Base-by-base conservation (phyloP, 2,888 invertebrate genomes). In the Machimus rusticus region DNA sequence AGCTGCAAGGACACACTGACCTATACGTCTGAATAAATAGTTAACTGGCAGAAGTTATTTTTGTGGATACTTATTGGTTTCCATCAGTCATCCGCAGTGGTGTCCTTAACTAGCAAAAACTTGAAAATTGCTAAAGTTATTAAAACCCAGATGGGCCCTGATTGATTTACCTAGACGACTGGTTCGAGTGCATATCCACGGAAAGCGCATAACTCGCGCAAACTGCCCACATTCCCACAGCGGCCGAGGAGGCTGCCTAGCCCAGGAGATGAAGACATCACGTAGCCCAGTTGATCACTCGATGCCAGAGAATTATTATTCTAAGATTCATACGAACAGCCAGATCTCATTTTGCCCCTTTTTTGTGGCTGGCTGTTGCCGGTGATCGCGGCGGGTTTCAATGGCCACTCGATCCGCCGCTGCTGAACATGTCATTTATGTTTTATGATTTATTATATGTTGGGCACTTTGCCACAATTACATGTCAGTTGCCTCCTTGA, bases 391-490 rank as follows among this genome's bases (percentile, higher is more conserved):
- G 74, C 43, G n/a, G 74, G 85, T 85, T 85, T 85, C 85, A 74
- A 85, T 85, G 74, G 46, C 85, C 85, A 85, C 85, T 85, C 46
- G 85, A 85, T 46, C 74, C 12, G n/a, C 85, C 19, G 37, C 34
- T n/a, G n/a, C 74, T 28, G 37, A 81, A 87, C 87, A 87, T 87
- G 87, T 87, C 87, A 87, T 87, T 81, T 87, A 87, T 87, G 78
- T 81, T 87, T 87, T 87, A 87, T 87, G 87, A 87, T 87, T 87
- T 87, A 87, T 87, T 79, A 79, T 87, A 87, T 87, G 87, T 87
- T 79, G 87, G 74, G 79, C 81, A 87, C 74, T 87, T 87, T 87
- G 81, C 87, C 87, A 87, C 87, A 87, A 87, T 87, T 87, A 87
- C 51, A 86, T 79, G 79, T 81, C 79, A 86, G 78, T 78, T 78